phyloP scores from a whole-genome alignment of 2,113 vertebrate species.

The Rhynchomys soricoides region DNA sequence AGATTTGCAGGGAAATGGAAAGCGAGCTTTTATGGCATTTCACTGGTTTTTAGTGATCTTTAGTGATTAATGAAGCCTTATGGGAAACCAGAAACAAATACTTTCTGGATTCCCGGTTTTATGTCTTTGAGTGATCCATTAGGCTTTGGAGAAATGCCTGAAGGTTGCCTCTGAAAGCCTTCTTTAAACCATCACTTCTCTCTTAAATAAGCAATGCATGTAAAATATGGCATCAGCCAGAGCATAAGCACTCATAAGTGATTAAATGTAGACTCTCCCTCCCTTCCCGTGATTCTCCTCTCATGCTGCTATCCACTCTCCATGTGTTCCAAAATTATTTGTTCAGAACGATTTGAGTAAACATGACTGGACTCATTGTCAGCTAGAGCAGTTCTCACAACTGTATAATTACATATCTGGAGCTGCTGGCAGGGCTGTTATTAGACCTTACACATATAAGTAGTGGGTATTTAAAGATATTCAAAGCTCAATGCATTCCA shows the following conservation, averaged over 20 bases:
- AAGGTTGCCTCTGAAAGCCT: constrained; percentile 46
- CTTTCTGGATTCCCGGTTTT: constrained; percentile 66
- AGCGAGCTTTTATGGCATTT: constrained; percentile 59
- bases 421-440: background rate
- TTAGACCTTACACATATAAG: background rate
- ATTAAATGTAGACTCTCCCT: background rate
- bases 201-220: background rate
- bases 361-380: background rate
- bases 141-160: constrained; percentile 48
- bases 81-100: constrained; percentile 69
- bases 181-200: background rate
- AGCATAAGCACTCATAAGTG: background rate
- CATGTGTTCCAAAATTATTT: background rate
- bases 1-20: constrained; percentile 49
- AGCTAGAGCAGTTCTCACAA: background rate
- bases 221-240: background rate
- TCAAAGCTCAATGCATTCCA: background rate
- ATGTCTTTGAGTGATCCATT: constrained; percentile 60
- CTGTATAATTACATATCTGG: background rate
- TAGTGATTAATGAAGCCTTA: constrained; percentile 72
- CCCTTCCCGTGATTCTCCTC: background rate
- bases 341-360: background rate
- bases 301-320: background rate
- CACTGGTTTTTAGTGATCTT: constrained; percentile 62
- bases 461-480: constrained; percentile 51